Conservation (phyloP, 2,797 vertebrate species). For the Peromyscus eremicus region DNA sequence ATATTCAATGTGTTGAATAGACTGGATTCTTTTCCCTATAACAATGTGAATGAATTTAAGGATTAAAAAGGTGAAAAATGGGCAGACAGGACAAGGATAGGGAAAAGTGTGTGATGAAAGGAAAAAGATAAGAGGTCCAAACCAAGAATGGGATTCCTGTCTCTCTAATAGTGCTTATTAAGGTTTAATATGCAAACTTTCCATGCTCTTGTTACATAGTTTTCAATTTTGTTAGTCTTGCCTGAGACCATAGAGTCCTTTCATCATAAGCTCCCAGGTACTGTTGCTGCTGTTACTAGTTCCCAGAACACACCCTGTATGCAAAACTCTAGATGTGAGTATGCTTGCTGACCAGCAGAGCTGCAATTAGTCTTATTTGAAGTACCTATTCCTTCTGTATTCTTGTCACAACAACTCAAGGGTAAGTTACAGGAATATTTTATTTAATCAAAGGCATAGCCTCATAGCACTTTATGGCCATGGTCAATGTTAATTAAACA, state of each 20-base stretch:
- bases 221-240: background rate
- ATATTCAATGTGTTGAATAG: background rate
- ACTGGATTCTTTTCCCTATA: background rate
- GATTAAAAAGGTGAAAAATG: background rate
- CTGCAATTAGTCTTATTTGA: background rate
- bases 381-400: background rate
- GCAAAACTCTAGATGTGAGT: background rate
- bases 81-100: background rate
- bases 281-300: background rate
- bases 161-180: background rate
- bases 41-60: background rate
- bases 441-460: constrained; percentile 35
- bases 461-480: background rate
- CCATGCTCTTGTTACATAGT: background rate
- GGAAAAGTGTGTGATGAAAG: background rate
- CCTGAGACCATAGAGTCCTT: background rate
- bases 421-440: background rate
- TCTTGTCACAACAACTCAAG: background rate
- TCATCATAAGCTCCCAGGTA: background rate
- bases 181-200: background rate
- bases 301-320: background rate
- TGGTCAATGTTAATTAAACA: background rate
- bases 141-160: background rate
- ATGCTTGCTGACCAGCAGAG: background rate
- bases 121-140: background rate